phyloP scores from a whole-genome alignment of 1,140 invertebrate species.

The Adelges cooleyi region DNA sequence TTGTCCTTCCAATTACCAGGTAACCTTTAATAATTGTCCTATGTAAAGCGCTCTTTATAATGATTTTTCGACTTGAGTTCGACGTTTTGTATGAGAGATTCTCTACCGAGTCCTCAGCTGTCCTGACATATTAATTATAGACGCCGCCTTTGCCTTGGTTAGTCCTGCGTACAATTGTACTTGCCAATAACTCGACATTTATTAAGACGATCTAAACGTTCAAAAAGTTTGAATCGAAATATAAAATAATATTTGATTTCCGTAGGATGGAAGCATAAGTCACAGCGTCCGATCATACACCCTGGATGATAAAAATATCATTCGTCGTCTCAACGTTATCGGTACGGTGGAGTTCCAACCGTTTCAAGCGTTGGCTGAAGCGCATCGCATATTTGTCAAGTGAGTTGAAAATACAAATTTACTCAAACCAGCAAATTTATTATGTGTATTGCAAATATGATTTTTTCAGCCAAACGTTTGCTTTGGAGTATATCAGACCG shows the following conservation, averaged over 20 bases:
- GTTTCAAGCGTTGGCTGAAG: conserved; percentile 35
- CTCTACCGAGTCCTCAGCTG: too few relatives aligned
- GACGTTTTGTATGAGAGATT: too few relatives aligned
- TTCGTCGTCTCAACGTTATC: conserved; percentile 31
- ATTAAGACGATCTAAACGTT: too few relatives aligned
- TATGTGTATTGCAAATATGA: neutral
- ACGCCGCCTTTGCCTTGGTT: too few relatives aligned
- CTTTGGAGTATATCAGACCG: conserved; percentile 34
- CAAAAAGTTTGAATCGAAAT: too few relatives aligned
- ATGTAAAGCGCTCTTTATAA: too few relatives aligned
- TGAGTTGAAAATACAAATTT: conserved; percentile 27
- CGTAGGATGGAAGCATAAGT: conserved; percentile 31
- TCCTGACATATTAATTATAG: too few relatives aligned
- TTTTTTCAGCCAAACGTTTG: conserved; percentile 30
- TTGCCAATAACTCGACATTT: too few relatives aligned
- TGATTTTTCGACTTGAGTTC: too few relatives aligned
- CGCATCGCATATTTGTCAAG: conserved; percentile 34
- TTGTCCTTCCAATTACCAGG: conserved; percentile 33
- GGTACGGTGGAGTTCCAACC: conserved; percentile 34
- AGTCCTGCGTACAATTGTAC: too few relatives aligned
- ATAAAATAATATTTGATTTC: too few relatives aligned
- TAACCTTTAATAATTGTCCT: too few relatives aligned
- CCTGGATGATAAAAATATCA: conserved; percentile 27
- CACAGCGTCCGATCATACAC: conserved; percentile 33
- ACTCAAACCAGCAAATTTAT: neutral